phyloP scores from a whole-genome alignment of 2,888 invertebrate genomes.

The Protodeltote pygarga region DNA sequence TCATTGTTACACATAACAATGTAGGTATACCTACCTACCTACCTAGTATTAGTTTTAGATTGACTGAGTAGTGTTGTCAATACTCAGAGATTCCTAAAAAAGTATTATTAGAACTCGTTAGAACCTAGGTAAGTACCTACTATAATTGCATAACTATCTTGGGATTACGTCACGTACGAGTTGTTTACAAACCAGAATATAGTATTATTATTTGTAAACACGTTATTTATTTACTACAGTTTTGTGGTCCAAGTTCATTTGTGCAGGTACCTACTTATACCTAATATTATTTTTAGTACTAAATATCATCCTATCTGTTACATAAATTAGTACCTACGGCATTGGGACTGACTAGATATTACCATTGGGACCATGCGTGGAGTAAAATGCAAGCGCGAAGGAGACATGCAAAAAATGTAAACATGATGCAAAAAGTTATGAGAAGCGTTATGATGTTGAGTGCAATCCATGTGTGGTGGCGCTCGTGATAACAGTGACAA shows the following conservation, averaged over 20 bases:
- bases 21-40: too few relatives aligned
- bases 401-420: constrained; percentile 35
- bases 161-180: background rate
- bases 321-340: background rate
- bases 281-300: too few relatives aligned
- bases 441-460: constrained; percentile 59
- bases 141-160: constrained; percentile 12
- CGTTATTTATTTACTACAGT: constrained; percentile 16
- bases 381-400: constrained; percentile 28
- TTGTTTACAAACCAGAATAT: constrained; percentile 24
- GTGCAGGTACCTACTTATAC: too few relatives aligned
- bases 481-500: constrained; percentile 64
- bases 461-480: constrained; percentile 52
- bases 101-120: too few relatives aligned
- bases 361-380: constrained; percentile 15
- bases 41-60: too few relatives aligned
- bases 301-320: too few relatives aligned
- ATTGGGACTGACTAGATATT: constrained; percentile 7
- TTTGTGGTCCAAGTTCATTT: constrained; percentile 1
- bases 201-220: constrained; percentile 41
- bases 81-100: too few relatives aligned
- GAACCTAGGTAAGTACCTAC: too few relatives aligned
- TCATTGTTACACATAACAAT: too few relatives aligned
- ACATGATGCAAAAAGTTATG: constrained; percentile 65
- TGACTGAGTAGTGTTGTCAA: too few relatives aligned